Evolutionary conservation across 2,797 vertebrate genomes (phyloP).

Genomic region (Glyptemys insculpta): DNA sequence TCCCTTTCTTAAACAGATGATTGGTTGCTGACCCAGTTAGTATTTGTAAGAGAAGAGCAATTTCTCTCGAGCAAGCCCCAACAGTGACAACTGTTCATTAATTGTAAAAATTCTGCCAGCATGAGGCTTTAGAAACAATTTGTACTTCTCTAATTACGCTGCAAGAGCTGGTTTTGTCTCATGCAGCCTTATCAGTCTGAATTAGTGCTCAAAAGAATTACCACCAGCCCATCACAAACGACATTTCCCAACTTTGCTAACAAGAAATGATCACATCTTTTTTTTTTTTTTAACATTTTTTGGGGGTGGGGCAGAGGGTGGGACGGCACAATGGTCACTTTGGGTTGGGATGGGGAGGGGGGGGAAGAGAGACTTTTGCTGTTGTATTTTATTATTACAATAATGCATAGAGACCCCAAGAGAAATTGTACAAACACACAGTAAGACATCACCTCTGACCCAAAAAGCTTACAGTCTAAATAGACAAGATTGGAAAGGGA

Average conservation of each 20-base stretch:
- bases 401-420: background rate
- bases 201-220: slow-evolving; percentile 39
- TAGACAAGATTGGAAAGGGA: background rate
- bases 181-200: slow-evolving; percentile 16
- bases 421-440: slow-evolving; percentile 5
- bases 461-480: background rate
- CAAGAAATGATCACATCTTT: background rate
- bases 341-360: background rate
- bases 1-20: background rate
- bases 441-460: background rate
- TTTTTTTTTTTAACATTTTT: background rate
- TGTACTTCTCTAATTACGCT: slow-evolving; percentile 56
- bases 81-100: slow-evolving; percentile 40
- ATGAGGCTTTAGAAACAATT: slow-evolving; percentile 58
- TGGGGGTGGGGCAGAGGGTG: background rate
- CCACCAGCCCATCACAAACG: background rate
- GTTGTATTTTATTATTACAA: slow-evolving; percentile 44
- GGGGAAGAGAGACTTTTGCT: slow-evolving; percentile 36
- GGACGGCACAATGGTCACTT: accelerated
- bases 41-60: accelerated
- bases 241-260: accelerated
- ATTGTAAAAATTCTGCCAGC: slow-evolving; percentile 62
- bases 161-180: slow-evolving; percentile 24
- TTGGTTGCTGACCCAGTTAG: slow-evolving; percentile 51
- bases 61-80: slow-evolving; percentile 27